Percentiles rank a stretch among this genome's conserved stretches.
These are phyloP conservation scores for Sinodicranocentrus sp. DNA, from an alignment of 2,888 invertebrate species.

Conservation along the genomic window DNA sequence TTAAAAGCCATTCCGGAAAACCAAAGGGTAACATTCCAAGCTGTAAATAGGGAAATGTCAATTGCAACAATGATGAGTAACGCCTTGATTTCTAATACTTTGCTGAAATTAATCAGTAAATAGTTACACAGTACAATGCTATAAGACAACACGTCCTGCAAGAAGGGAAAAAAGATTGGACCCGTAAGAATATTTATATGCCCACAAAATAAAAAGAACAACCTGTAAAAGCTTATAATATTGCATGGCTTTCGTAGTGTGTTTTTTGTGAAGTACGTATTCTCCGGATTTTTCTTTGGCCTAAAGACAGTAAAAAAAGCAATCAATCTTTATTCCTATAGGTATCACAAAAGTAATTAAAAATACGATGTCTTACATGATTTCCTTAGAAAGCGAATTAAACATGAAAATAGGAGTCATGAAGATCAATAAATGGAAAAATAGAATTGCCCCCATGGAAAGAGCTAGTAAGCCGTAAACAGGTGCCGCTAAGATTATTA, in stretches of 20 bases:
- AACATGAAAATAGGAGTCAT: neutral
- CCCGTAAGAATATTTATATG: neutral
- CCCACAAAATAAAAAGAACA: neutral
- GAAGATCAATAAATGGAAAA: neutral
- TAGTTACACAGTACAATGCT: constrained; percentile 12
- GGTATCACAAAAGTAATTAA: neutral
- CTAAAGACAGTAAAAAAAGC: too few relatives aligned
- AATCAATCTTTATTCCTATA: too few relatives aligned
- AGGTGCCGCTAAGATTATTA: neutral
- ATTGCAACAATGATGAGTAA: neutral
- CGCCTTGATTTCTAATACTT: neutral
- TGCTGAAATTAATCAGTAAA: neutral
- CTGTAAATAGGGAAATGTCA: neutral
- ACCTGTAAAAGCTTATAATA: neutral
- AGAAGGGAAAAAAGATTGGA: neutral
- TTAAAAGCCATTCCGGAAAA: constrained; percentile 24
- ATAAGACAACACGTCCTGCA: neutral
- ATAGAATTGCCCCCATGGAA: neutral
- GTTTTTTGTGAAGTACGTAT: neutral
- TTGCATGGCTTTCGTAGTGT: neutral
- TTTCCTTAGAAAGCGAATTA: constrained; percentile 4
- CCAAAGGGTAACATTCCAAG: constrained; percentile 3
- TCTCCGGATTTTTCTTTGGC: neutral
- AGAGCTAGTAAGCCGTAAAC: neutral
- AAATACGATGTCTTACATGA: neutral